phyloP scores from a whole-genome alignment of 23 tunicate genomes.

The Oikopleura dioica region DNA sequence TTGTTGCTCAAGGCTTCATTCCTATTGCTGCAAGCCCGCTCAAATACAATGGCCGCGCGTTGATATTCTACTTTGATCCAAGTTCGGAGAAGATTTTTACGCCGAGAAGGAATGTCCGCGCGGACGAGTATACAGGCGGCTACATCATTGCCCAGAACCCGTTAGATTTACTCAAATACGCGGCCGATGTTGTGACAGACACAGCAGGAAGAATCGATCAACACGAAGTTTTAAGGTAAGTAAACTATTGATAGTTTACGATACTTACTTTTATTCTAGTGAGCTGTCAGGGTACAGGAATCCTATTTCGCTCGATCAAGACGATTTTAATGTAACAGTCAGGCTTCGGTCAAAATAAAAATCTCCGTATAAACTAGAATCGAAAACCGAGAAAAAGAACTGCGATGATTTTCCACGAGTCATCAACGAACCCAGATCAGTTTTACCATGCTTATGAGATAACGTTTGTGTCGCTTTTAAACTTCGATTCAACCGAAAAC shows the following conservation, averaged over 20 bases:
- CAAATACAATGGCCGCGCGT: too few species aligned
- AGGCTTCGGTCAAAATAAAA: too few species aligned
- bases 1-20: too few species aligned
- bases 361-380: too few species aligned
- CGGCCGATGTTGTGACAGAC: too few species aligned
- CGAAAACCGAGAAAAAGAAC: too few species aligned
- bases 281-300: neutral
- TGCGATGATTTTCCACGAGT: neutral
- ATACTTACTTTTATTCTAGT: neutral
- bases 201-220: too few species aligned
- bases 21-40: too few species aligned
- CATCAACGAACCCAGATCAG: neutral
- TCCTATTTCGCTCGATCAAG: neutral
- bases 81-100: neutral
- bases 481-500: too few species aligned
- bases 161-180: neutral
- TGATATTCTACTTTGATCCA: neutral
- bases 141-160: neutral
- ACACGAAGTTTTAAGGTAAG: too few species aligned
- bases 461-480: too few species aligned
- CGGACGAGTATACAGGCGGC: neutral
- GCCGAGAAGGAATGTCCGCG: neutral
- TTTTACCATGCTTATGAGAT: neutral
- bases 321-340: neutral
- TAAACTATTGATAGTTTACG: neutral